Base-by-base conservation (phyloP, 1,140 invertebrate species). In the Cyphomyrmex costatus region DNA sequence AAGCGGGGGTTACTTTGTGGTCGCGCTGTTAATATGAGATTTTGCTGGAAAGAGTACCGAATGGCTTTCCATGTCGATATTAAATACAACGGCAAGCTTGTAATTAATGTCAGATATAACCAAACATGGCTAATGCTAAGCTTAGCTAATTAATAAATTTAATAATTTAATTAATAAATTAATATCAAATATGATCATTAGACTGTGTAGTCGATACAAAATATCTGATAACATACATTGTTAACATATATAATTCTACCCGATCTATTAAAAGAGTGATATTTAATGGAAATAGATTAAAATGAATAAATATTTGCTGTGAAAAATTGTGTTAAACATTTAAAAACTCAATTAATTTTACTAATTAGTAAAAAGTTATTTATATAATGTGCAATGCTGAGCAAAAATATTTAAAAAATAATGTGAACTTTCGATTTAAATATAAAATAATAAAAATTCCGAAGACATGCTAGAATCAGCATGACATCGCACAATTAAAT, bases 1-100 rank as follows among this genome's bases (percentile, higher is more conserved):
- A 82, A 82, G 66, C 27, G 36, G 36, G 36, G 61, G 33, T 82
- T 82, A 82, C 79, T 82, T 82, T 82, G 79, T 82, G 51, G 24
- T 4, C 51, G 36, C 24, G 65, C 14, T 51, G 78, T 58, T 82
- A 58, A 53, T 53, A 46, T 3, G 49, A 36, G 21, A 82, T 82
- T 82, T 82, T 42, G 51, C 51, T 24, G 51, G 66, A 82, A 71
- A 82, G 78, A 80, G 51, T 71, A 56, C 51, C 7, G 66, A 82
- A 71, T 46, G 33, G 79, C n/a, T 53, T 24, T 14, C 10, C 6
- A 16, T 14, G 61, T 46, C 79, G 53, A 58, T 73, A 46, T 42
- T 82, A 71, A 82, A 82, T 82, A 56, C 33, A 80, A 80, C 10
- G 46, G 21, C 8, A 4, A 56, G 68, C 19, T 33, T 19, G 19